phyloP scores from a whole-genome alignment of 2,888 invertebrate species.

The Cecidostiba fungosa region DNA sequence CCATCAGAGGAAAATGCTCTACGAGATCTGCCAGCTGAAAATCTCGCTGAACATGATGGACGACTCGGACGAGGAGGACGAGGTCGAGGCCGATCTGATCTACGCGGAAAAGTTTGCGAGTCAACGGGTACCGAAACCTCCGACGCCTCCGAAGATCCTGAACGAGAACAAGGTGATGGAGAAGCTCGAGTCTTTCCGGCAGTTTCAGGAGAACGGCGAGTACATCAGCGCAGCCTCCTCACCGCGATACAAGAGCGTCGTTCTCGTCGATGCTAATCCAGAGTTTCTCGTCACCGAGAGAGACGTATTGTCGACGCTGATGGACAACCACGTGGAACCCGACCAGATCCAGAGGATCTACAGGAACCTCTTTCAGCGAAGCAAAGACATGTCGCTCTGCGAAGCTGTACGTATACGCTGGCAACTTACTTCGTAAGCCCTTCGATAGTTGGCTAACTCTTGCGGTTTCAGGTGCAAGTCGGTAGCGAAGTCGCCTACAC shows the following conservation, averaged over 20 bases:
- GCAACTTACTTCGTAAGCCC: no score
- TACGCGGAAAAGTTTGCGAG: slow-evolving; percentile 59
- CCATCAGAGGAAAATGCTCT: slow-evolving; percentile 79
- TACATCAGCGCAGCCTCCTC: neutral
- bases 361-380: slow-evolving; percentile 70
- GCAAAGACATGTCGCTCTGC: slow-evolving; percentile 67
- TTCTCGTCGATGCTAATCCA: slow-evolving; percentile 73
- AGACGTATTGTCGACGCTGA: slow-evolving; percentile 73
- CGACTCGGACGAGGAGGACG: slow-evolving; percentile 74
- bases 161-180: slow-evolving; percentile 71
- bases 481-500: slow-evolving; percentile 49
- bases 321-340: slow-evolving; percentile 73
- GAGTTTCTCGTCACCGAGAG: slow-evolving; percentile 72
- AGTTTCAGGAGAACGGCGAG: slow-evolving; percentile 31
- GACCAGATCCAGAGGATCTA: slow-evolving; percentile 72
- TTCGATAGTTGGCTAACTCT: no score
- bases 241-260: slow-evolving; percentile 64
- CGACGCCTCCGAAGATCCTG: slow-evolving; percentile 72
- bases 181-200: slow-evolving; percentile 63
- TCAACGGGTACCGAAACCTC: slow-evolving; percentile 68
- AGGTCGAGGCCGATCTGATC: slow-evolving; percentile 56
- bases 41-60: slow-evolving; percentile 78
- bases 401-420: slow-evolving; percentile 47
- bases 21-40: slow-evolving; percentile 79
- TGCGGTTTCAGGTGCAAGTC: slow-evolving; percentile 55